These are phyloP conservation scores for Turritopsis dohrnii DNA, from an alignment of 30 jellyfish, hydroid and myxozoan species.

Conservation along the genomic window DNA sequence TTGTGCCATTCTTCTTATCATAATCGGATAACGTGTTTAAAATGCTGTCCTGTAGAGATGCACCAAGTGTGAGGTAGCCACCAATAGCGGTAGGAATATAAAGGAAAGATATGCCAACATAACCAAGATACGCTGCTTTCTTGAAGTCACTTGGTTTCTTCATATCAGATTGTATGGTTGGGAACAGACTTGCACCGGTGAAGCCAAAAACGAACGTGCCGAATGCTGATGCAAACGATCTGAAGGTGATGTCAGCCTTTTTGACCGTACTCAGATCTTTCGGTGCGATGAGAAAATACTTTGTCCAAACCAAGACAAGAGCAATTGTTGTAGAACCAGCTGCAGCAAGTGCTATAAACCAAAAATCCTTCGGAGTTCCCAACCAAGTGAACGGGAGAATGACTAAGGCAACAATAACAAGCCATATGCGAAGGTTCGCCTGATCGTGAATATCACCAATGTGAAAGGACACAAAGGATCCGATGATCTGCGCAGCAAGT, in stretches of 20 bases:
- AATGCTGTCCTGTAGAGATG: slow-evolving; percentile 25
- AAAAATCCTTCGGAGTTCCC: slow-evolving; percentile 55
- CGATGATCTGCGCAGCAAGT: slow-evolving; percentile 31
- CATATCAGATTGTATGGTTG: slow-evolving; percentile 53
- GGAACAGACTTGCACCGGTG: slow-evolving; percentile 44
- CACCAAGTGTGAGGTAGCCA: slow-evolving; percentile 32
- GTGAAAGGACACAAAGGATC: slow-evolving; percentile 20
- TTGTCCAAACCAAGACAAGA: slow-evolving; percentile 20
- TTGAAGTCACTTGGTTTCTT: slow-evolving; percentile 20
- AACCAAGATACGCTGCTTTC: slow-evolving; percentile 40
- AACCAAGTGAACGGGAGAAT: slow-evolving; percentile 47
- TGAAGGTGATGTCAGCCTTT: slow-evolving; percentile 29
- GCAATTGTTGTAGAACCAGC: slow-evolving; percentile 42
- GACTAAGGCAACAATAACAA: slow-evolving; percentile 19
- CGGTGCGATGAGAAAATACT: slow-evolving; percentile 25
- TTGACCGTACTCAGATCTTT: slow-evolving; percentile 24
- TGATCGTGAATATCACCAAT: slow-evolving; percentile 18
- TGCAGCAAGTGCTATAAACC: slow-evolving; percentile 49
- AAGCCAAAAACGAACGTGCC: slow-evolving; percentile 43
- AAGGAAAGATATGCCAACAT: slow-evolving; percentile 31
- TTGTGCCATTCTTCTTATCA: slow-evolving; percentile 16
- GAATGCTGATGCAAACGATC: slow-evolving; percentile 36
- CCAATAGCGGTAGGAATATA: slow-evolving; percentile 48
- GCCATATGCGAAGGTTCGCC: slow-evolving; percentile 36
- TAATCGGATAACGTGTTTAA: slow-evolving; percentile 24